A percentile compares a stretch with the other conserved stretches of the same genome.
These are phyloP conservation scores for Pseudonaja textilis DNA, from an alignment of 2,113 vertebrate genomes.

Conservation along the genomic window DNA sequence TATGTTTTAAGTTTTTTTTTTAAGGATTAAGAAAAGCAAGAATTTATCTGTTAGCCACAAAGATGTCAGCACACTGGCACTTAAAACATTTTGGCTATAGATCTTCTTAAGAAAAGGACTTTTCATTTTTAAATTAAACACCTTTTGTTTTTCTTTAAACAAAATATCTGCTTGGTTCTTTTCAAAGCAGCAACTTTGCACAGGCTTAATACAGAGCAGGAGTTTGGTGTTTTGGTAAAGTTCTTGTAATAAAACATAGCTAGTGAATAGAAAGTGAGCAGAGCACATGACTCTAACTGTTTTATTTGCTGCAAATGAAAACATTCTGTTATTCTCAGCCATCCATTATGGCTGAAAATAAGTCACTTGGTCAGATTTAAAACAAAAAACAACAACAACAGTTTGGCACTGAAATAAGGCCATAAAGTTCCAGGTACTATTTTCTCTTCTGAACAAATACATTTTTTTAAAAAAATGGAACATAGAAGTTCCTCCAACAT, in stretches of 20 bases:
- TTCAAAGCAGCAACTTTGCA: not conserved
- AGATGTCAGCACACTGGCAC: not conserved
- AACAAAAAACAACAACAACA: not conserved
- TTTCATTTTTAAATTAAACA: not conserved
- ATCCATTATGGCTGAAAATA: not conserved
- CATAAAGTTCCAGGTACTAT: not conserved
- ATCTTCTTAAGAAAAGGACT: not conserved
- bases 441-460: not conserved
- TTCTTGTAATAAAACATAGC: fast-evolving
- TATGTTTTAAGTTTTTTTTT: not conserved
- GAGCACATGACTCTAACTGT: conserved; percentile 28
- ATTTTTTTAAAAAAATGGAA: not conserved
- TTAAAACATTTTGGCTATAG: not conserved
- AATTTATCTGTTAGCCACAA: not conserved
- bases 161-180: not conserved
- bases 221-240: not conserved
- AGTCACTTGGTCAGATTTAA: not conserved
- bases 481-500: not conserved
- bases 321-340: not conserved
- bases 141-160: not conserved
- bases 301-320: not conserved
- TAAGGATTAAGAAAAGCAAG: not conserved
- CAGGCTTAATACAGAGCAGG: not conserved
- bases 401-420: not conserved
- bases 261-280: conserved; percentile 38